Evolutionary conservation across 2,888 invertebrate species (phyloP).

Genomic region (Charanyca ferruginea): DNA sequence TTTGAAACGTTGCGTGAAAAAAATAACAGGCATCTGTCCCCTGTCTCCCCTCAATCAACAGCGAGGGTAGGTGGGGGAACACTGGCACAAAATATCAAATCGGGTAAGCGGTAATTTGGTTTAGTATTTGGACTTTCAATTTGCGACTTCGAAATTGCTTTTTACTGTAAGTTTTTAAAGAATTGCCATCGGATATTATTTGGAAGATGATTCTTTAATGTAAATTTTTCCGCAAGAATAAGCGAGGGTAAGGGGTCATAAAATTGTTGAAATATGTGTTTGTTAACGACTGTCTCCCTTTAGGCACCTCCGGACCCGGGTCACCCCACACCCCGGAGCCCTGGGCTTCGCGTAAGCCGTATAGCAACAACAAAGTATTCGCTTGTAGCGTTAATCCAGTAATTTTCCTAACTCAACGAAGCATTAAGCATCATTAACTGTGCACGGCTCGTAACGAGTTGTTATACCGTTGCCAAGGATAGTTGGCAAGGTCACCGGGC

Average conservation of each 20-base stretch:
- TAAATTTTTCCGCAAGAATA: slow-evolving; percentile 19
- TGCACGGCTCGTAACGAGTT: slow-evolving; percentile 55
- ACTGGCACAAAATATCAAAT: slow-evolving; percentile 62
- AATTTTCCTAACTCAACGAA: slow-evolving; percentile 65
- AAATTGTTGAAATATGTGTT: slow-evolving; percentile 36
- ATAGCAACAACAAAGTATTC: slow-evolving; percentile 52
- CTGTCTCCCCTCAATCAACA: slow-evolving; percentile 60
- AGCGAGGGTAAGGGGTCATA: slow-evolving; percentile 15
- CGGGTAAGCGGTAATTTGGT: slow-evolving; percentile 56
- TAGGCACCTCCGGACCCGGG: neutral
- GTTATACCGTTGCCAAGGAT: slow-evolving; percentile 61
- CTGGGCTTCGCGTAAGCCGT: slow-evolving; percentile 34
- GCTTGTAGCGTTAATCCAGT: slow-evolving; percentile 61
- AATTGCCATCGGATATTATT: slow-evolving; percentile 34
- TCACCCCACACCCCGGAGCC: slow-evolving; percentile 23
- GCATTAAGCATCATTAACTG: slow-evolving; percentile 67
- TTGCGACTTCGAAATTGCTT: slow-evolving; percentile 58
- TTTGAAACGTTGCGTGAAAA: slow-evolving; percentile 62
- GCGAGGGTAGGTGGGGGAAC: slow-evolving; percentile 41
- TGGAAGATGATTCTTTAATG: slow-evolving; percentile 37
- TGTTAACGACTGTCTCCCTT: slow-evolving; percentile 38
- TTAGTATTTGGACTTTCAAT: slow-evolving; percentile 65
- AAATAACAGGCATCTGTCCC: slow-evolving; percentile 67
- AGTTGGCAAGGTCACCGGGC: slow-evolving; percentile 58
- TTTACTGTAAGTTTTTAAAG: slow-evolving; percentile 48